A percentile compares a stretch with the other conserved stretches of the same genome.
Conservation (phyloP, 2,888 invertebrate genomes). For the Synanthedon vespiformis region DNA sequence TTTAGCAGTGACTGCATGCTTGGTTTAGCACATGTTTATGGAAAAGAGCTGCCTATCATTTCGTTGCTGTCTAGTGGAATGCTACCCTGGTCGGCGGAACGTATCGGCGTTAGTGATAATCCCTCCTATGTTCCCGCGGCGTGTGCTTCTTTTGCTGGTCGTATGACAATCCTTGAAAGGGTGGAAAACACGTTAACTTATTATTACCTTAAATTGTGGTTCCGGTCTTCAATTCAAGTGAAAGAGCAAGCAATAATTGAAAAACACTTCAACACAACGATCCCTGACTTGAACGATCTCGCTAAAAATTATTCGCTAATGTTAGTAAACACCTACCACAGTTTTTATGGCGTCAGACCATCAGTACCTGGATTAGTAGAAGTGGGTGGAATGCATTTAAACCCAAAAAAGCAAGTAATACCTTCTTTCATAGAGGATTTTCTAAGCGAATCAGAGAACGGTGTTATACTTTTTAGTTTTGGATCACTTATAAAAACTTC, state of each 20-base stretch:
- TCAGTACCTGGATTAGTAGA: constrained; percentile 70
- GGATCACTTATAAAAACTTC: constrained; percentile 81
- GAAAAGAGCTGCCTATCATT: constrained; percentile 64
- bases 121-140: constrained; percentile 67
- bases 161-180: constrained; percentile 65
- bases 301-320: constrained; percentile 64
- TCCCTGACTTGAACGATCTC: constrained; percentile 64
- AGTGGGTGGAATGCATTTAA: constrained; percentile 73
- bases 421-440: constrained; percentile 75
- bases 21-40: constrained; percentile 68
- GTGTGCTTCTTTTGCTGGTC: constrained; percentile 52
- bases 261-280: constrained; percentile 48
- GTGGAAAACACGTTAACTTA: constrained; percentile 41
- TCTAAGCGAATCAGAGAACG: constrained; percentile 74
- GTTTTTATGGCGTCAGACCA: constrained; percentile 70
- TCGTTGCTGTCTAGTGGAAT: constrained; percentile 66
- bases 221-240: constrained; percentile 31
- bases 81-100: constrained; percentile 67
- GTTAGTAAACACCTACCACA: constrained; percentile 73
- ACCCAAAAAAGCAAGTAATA: constrained; percentile 40
- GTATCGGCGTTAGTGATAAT: constrained; percentile 58
- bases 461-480: constrained; percentile 81
- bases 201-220: constrained; percentile 40
- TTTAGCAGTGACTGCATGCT: constrained; percentile 76
- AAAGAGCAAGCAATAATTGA: constrained; percentile 48